Evolutionary conservation across 2,888 invertebrate species (phyloP), one percentile per base, ranked within the genome.

Genomic region (Caradrina kadenii): DNA sequence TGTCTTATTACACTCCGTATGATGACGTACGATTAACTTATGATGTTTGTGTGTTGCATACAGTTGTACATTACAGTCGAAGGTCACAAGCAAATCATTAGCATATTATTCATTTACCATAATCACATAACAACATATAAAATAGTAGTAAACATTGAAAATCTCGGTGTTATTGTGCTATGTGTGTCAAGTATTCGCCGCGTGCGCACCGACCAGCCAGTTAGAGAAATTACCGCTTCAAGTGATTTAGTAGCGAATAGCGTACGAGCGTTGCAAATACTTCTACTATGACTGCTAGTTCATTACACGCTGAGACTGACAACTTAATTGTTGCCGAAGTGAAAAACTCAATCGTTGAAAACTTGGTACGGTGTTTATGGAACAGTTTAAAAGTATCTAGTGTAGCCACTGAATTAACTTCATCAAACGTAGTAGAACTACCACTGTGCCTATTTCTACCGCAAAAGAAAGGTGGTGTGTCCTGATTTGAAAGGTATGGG

Each of bases 141-240:
- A 70, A n/a, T 48, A 53, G 39, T 42, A 66, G 63, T 70, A 80
- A 63, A 69, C 74, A 70, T 71, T 82, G 74, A 67, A 62, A 60
- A 82, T 82, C 79, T 79, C 50, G 10, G 10, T 71, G 58, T 69
- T 61, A 80, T 80, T 80, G 63, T 62, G 64, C 55, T 54, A 81
- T 72, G 74, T 83, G 45, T 87, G 87, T 81, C 85, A 87, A 82
- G 82, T 63, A 74, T 76, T 61, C 69, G 56, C 45, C 56, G 76
- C 77, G 76, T 70, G 77, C 78, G 72, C 68, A 65, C 73, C 70
- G 52, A 50, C 68, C 26, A 35, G 62, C 63, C 39, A 63, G 71
- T 63, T 69, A 78, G 86, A 85, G 85, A 84, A 84, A 84, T 79
- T 83, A 80, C 80, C 69, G 74, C 69, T 64, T 59, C 55, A 62